These are phyloP conservation scores for Clarias platycephalus DNA, from an alignment of 2,797 vertebrate species.

Conservation along the genomic window DNA sequence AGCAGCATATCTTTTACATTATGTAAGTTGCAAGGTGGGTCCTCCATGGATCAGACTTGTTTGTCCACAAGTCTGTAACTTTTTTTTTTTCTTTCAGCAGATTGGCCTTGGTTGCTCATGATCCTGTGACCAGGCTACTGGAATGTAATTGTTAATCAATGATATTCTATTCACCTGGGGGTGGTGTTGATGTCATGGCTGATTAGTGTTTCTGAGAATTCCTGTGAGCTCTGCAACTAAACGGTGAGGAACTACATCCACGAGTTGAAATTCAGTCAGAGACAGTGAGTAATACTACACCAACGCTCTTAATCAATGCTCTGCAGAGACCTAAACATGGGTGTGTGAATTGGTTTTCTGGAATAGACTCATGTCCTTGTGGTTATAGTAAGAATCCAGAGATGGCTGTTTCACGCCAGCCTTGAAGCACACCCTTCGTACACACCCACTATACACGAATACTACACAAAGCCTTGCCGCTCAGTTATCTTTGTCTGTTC, in stretches of 20 bases:
- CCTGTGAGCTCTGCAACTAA: background rate
- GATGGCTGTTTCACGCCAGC: conserved; percentile 41
- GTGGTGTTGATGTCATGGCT: too few species aligned
- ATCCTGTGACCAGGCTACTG: too few species aligned
- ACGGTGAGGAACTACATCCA: background rate
- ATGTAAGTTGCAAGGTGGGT: too few species aligned
- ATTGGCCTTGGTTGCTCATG: too few species aligned
- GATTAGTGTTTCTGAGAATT: background rate
- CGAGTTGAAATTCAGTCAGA: conserved; percentile 23
- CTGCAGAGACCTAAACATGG: conserved; percentile 33
- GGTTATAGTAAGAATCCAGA: conserved; percentile 49
- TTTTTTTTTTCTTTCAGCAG: too few species aligned
- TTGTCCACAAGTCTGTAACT: too few species aligned
- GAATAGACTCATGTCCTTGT: conserved; percentile 26
- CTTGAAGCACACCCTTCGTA: conserved; percentile 44
- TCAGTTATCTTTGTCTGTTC: conserved; percentile 39
- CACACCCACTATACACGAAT: conserved; percentile 53
- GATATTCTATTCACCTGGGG: too few species aligned
- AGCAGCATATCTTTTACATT: too few species aligned
- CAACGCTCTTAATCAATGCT: conserved; percentile 43
- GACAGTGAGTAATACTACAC: conserved; percentile 40
- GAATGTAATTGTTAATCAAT: too few species aligned
- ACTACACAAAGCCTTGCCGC: conserved; percentile 41
- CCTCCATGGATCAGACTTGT: too few species aligned
- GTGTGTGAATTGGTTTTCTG: conserved; percentile 28